Base-by-base conservation (phyloP, 2,888 invertebrate species). In the Patella pellucida region DNA sequence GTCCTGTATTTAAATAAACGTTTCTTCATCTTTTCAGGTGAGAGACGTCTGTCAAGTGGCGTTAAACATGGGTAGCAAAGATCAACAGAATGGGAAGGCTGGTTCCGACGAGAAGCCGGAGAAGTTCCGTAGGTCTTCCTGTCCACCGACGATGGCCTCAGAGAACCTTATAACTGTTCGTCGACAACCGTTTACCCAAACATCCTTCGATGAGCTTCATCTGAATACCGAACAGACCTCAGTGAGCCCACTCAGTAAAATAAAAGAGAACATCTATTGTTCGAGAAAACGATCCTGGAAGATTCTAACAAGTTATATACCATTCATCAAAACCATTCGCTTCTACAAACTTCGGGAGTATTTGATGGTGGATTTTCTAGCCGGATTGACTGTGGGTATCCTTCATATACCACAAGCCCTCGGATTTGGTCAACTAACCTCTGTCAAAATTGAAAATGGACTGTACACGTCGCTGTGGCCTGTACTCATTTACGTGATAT, bases 361-460 rank as follows among this genome's bases (percentile, higher is more conserved):
- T 71, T 72, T 87, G 3, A 69, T 88, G 7, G 81, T 78, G 7
- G 90, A 90, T 81, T 69, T 90, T 19, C 71, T 90, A n/a, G 85
- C 89, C 1, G 90, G 90, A 15, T 68, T 90, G 5, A 89, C 88
- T 3, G 86, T 88, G 16, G 89, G 89, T 12, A 85, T 89, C 31
- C 82, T 90, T n/a, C 90, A 90, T 70, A 87, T 90, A 54, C 89
- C 90, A 2, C 90, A 90, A 76, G 88, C 86, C n/a, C 81, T 89
- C 72, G 88, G 88, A 12, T 89, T 88, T 76, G 87, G 88, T 1
- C 78, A 82, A 62, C 82, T 88, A 19, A 86, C 88, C 7, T 86
- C 86, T 0, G 86, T 89, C 3, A 88, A 87, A 72, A 79, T 87
- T 4, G 86, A 87, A 73, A 85, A 87, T 68, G 88, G 89, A 14